phyloP scores from a whole-genome alignment of 37 sponge, comb jelly and placozoan genomes.

The Spongilla lacustris region DNA sequence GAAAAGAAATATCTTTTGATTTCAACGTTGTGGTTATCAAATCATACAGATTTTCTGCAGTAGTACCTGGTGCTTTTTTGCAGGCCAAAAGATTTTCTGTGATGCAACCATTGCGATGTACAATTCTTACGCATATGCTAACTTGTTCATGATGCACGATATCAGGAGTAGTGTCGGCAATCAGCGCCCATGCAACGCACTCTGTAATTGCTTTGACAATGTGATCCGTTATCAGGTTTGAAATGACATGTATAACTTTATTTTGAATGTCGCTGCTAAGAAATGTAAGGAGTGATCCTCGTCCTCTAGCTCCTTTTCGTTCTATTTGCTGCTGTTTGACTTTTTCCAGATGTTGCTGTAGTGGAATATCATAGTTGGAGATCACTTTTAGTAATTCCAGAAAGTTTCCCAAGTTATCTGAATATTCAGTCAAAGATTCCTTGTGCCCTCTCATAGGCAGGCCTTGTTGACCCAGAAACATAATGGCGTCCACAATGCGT shows the following conservation, averaged over 20 bases:
- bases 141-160: neutral
- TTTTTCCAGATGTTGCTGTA: neutral
- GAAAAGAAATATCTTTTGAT: neutral
- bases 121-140: neutral
- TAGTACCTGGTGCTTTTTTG: neutral
- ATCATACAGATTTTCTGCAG: neutral
- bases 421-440: neutral
- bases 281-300: neutral
- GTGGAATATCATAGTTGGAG: neutral
- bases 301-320: neutral
- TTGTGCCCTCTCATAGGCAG: slow-evolving; percentile 1
- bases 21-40: slow-evolving; percentile 1
- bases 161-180: neutral
- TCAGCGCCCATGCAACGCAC: neutral
- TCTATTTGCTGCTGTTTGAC: neutral
- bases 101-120: neutral
- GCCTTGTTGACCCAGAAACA: neutral
- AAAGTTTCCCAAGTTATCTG: neutral
- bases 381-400: slow-evolving; percentile 1
- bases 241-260: neutral
- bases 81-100: neutral
- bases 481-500: neutral
- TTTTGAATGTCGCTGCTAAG: neutral
- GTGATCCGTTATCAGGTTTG: neutral
- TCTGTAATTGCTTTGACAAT: neutral